Conservation (phyloP, 1,140 invertebrate genomes). For the Phocides pigmalion region DNA sequence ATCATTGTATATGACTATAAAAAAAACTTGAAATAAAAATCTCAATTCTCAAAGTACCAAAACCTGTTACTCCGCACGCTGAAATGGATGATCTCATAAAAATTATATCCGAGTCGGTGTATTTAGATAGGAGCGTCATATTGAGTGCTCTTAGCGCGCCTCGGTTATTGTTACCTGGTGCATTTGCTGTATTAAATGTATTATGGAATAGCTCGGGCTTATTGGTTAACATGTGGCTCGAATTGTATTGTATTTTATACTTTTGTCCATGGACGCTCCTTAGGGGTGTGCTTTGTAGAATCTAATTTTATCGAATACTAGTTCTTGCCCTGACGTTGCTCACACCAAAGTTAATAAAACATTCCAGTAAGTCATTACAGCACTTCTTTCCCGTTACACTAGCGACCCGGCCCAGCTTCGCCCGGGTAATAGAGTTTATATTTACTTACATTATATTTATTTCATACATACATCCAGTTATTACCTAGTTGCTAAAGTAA, state of each 20-base stretch:
- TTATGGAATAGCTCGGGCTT: constrained; percentile 16
- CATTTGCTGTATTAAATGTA: constrained; percentile 28
- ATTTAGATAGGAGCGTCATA: constrained; percentile 42
- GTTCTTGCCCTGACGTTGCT: too few species aligned
- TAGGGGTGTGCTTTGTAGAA: constrained; percentile 15
- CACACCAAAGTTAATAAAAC: too few species aligned
- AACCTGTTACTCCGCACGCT: constrained; percentile 12
- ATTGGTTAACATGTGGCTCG: constrained; percentile 9
- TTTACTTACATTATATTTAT: too few species aligned
- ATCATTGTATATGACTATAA: too few species aligned
- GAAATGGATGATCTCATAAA: constrained; percentile 48
- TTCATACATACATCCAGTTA: too few species aligned
- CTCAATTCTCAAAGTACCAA: constrained; percentile 46
- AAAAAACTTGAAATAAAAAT: too few species aligned
- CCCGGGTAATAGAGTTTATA: too few species aligned
- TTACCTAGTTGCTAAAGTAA: too few species aligned
- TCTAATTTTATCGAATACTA: too few species aligned
- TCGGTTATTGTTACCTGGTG: constrained; percentile 14
- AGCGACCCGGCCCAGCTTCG: too few species aligned
- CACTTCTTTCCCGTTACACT: too few species aligned
- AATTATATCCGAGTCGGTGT: constrained; percentile 48
- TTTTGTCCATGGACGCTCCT: not conserved
- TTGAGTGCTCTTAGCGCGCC: constrained; percentile 15
- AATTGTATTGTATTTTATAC: not conserved
- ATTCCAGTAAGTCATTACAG: too few species aligned